These are phyloP conservation scores for Bagarius yarrelli DNA, from an alignment of 2,113 vertebrate species.

Conservation along the genomic window DNA sequence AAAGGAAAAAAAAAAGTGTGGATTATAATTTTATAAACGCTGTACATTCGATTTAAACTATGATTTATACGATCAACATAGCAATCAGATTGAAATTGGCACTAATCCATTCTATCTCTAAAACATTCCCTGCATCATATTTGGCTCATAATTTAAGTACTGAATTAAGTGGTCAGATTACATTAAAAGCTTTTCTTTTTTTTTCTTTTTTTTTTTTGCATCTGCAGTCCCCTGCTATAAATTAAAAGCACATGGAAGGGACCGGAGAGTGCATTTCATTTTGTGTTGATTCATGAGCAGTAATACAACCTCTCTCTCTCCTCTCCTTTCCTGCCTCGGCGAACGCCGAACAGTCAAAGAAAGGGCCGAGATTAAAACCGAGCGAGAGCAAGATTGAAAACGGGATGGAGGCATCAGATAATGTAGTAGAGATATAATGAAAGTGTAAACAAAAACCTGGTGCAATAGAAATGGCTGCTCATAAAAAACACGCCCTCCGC, in stretches of 20 bases:
- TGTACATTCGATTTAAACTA: slow-evolving; percentile 38
- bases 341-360: slow-evolving; percentile 78
- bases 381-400: slow-evolving; percentile 77
- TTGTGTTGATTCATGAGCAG: slow-evolving; percentile 88
- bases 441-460: slow-evolving; percentile 85
- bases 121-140: slow-evolving; percentile 77
- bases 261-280: slow-evolving; percentile 89
- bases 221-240: slow-evolving; percentile 84
- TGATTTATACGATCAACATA: slow-evolving; percentile 47
- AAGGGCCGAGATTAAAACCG: slow-evolving; percentile 81
- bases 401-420: slow-evolving; percentile 79
- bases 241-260: slow-evolving; percentile 90
- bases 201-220: slow-evolving; percentile 80
- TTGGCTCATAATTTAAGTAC: slow-evolving; percentile 81
- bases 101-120: slow-evolving; percentile 76
- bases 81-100: slow-evolving; percentile 48
- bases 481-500: slow-evolving; percentile 69
- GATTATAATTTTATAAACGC: slow-evolving; percentile 1
- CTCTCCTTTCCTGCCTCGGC: slow-evolving; percentile 75
- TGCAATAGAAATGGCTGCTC: slow-evolving; percentile 74
- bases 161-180: slow-evolving; percentile 89
- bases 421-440: slow-evolving; percentile 80
- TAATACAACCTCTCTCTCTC: slow-evolving; percentile 82
- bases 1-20: background rate
- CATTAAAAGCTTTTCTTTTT: slow-evolving; percentile 88